Evolutionary conservation across 2,113 vertebrate genomes (phyloP).

Genomic region (Cyanoramphus novaezelandiae): DNA sequence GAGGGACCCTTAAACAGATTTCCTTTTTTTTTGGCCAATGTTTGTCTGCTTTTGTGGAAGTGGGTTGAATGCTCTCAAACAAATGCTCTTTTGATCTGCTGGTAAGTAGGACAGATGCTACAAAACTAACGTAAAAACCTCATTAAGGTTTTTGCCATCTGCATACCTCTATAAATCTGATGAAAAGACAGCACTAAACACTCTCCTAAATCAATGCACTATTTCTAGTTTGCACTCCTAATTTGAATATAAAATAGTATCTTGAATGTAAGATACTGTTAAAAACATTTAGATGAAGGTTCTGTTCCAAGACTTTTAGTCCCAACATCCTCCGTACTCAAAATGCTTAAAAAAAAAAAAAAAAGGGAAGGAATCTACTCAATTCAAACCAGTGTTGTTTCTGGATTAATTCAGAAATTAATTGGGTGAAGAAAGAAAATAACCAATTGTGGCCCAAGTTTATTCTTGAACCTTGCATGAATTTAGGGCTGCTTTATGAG

Average conservation of each 20-base stretch:
- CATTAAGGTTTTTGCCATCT: constrained; percentile 44
- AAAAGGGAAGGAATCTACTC: background rate
- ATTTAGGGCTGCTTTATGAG: background rate
- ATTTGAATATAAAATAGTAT: background rate
- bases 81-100: constrained; percentile 48
- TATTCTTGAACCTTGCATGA: background rate
- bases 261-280: background rate
- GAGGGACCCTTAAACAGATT: background rate
- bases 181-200: background rate
- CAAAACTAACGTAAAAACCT: background rate
- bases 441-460: background rate
- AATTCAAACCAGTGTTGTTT: background rate
- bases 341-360: background rate
- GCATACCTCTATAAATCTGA: constrained; percentile 28
- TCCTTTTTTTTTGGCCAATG: background rate
- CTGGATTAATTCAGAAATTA: background rate
- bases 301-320: background rate
- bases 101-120: background rate
- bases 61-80: constrained; percentile 22
- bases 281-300: background rate
- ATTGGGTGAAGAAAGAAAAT: background rate
- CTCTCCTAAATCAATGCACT: background rate
- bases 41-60: background rate
- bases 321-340: background rate
- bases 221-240: background rate